Conservation (phyloP, 92 coral and sea anemone species). For the Chrysogorgia sp. region DNA sequence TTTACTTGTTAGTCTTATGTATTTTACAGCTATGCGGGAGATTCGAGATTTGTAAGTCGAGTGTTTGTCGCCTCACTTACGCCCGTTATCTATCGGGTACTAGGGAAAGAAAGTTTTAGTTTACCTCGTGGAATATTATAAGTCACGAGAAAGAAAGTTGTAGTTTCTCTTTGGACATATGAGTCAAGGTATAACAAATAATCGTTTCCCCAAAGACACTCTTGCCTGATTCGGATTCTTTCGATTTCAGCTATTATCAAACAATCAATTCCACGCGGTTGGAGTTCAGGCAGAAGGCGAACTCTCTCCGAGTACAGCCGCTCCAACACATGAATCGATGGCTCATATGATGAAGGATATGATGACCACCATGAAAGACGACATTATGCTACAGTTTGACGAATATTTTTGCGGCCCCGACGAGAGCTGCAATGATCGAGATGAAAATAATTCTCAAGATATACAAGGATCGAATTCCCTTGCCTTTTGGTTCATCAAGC, state of each 20-base stretch:
- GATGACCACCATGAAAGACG: conserved; percentile 20
- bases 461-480: too few relatives aligned
- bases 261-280: too few relatives aligned
- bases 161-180: background rate
- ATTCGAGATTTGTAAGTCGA: background rate
- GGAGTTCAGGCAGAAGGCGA: background rate
- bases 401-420: background rate
- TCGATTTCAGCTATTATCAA: too few relatives aligned
- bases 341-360: conserved; percentile 5
- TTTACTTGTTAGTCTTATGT: background rate
- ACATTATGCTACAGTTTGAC: background rate
- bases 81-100: too few relatives aligned
- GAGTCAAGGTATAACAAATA: background rate
- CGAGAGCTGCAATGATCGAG: too few relatives aligned
- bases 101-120: conserved; percentile 1
- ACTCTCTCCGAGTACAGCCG: background rate
- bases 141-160: background rate
- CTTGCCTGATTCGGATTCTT: too few relatives aligned
- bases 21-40: background rate
- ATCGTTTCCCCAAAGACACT: background rate
- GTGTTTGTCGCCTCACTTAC: too few relatives aligned
- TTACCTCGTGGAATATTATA: background rate
- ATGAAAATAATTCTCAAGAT: too few relatives aligned
- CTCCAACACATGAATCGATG: background rate
- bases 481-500: background rate